Conservation (phyloP, 2,797 vertebrate species). For the Tiaroga cobitis region DNA sequence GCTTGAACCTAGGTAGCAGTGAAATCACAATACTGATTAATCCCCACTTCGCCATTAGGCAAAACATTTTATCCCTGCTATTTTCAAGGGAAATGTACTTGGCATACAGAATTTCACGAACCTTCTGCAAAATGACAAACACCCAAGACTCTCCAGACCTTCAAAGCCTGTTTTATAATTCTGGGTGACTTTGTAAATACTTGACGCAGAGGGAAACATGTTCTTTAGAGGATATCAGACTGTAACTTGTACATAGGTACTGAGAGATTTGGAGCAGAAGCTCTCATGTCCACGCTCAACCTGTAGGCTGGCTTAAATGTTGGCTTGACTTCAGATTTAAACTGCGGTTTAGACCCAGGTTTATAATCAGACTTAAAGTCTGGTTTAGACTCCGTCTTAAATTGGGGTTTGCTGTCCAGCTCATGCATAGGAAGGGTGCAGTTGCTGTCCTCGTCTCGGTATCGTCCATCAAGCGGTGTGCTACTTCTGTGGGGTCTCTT, state of each 20-base stretch:
- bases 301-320: conserved; percentile 52
- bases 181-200: neutral
- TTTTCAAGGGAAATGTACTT: conserved; percentile 3
- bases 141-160: neutral
- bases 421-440: conserved; percentile 30
- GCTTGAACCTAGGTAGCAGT: neutral
- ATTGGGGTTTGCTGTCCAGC: conserved; percentile 59
- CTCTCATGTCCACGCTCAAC: conserved; percentile 66
- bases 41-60: neutral
- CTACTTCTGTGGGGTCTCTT: conserved; percentile 51
- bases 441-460: conserved; percentile 74
- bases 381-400: conserved; percentile 50
- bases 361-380: conserved; percentile 67
- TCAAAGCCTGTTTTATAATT: neutral
- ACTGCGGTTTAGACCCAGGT: neutral
- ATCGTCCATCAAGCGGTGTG: neutral
- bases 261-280: conserved; percentile 81
- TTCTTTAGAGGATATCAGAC: conserved; percentile 7
- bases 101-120: neutral
- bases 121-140: conserved; percentile 4
- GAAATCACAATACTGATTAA: neutral
- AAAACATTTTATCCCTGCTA: neutral
- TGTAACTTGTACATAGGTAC: conserved; percentile 29
- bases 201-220: neutral
- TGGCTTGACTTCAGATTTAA: conserved; percentile 32